A percentile compares a stretch with the other conserved stretches of the same genome.
phyloP scores from a whole-genome alignment of 2,888 invertebrate species.

The Noctua janthina region DNA sequence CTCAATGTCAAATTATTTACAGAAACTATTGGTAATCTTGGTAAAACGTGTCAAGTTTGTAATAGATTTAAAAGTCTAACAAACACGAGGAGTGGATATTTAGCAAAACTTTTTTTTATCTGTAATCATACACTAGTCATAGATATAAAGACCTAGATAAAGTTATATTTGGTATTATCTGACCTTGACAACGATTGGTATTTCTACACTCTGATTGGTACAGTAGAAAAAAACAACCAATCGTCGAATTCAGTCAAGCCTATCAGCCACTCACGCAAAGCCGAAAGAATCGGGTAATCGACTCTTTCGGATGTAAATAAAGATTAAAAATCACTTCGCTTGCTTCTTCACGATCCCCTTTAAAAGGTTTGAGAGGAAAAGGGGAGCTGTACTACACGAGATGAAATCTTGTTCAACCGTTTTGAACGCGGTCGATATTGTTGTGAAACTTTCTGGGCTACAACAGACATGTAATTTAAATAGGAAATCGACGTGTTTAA shows the following conservation, averaged over 20 bases:
- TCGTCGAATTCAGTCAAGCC: slow-evolving; percentile 27
- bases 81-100: not conserved
- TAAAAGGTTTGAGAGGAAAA: slow-evolving; percentile 74
- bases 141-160: slow-evolving; percentile 21
- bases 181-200: slow-evolving; percentile 30
- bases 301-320: slow-evolving; percentile 78
- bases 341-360: slow-evolving; percentile 73
- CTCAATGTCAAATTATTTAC: slow-evolving; percentile 52
- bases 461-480: slow-evolving; percentile 14
- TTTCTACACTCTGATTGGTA: slow-evolving; percentile 14
- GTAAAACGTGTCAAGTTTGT: not conserved
- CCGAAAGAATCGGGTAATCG: slow-evolving; percentile 72
- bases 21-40: slow-evolving; percentile 19
- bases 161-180: not conserved
- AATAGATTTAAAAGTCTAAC: not conserved
- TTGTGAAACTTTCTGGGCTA: slow-evolving; percentile 32
- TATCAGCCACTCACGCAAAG: slow-evolving; percentile 48
- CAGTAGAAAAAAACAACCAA: slow-evolving; percentile 31
- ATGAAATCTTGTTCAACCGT: slow-evolving; percentile 47
- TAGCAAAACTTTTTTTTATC: not conserved
- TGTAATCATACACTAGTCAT: slow-evolving; percentile 6
- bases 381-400: slow-evolving; percentile 53
- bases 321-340: slow-evolving; percentile 83
- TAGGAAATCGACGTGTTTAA: slow-evolving; percentile 20
- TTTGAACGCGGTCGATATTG: slow-evolving; percentile 51